phyloP scores from a whole-genome alignment of 2,113 vertebrate genomes.

The Anhinga anhinga region DNA sequence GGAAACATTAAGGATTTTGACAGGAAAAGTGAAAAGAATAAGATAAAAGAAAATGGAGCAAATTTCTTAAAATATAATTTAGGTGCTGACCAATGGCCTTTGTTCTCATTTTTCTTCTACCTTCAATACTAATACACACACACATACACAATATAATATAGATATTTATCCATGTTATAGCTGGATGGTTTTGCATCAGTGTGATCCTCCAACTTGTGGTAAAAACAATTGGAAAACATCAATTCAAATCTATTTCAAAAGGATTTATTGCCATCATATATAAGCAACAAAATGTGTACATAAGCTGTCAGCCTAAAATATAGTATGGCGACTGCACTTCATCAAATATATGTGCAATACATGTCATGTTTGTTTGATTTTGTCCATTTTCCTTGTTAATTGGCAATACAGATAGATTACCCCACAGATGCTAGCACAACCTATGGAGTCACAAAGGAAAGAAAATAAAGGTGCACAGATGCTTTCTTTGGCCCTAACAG shows the following conservation, averaged over 20 bases:
- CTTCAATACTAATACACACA: neutral
- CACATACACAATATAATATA: neutral
- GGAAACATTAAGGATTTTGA: neutral
- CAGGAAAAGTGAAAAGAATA: neutral
- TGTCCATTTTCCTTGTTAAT: neutral
- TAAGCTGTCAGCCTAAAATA: conserved; percentile 8
- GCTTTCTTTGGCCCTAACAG: neutral
- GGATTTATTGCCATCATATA: neutral
- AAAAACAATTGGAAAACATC: neutral
- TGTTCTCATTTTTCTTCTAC: neutral
- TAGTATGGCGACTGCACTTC: neutral
- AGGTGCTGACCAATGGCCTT: neutral
- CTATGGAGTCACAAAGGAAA: neutral
- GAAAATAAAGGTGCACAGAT: neutral
- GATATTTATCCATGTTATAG: neutral
- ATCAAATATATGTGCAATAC: neutral
- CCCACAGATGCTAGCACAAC: neutral
- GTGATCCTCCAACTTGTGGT: neutral
- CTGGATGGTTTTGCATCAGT: neutral
- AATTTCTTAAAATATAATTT: neutral
- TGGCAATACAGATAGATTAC: neutral
- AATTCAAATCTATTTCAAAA: neutral
- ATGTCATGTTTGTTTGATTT: neutral
- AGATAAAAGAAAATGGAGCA: neutral
- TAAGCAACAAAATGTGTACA: neutral